These are phyloP conservation scores for Gonioctena quinquepunctata DNA, from an alignment of 1,140 invertebrate species.

Conservation along the genomic window DNA sequence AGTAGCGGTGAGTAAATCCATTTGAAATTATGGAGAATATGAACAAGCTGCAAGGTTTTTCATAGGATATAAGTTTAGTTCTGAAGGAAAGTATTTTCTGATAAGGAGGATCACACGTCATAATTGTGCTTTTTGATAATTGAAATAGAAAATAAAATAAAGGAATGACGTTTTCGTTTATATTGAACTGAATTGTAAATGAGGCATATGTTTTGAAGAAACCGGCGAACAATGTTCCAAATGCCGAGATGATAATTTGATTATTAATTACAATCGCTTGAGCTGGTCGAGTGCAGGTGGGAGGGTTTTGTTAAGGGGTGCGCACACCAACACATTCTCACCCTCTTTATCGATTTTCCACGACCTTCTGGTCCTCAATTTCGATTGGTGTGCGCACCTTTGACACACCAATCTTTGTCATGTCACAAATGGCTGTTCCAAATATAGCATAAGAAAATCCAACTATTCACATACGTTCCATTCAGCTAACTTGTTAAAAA, in stretches of 20 bases:
- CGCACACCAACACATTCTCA: conserved; percentile 48
- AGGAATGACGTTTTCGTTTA: no score
- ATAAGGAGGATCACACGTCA: background rate
- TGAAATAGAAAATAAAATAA: background rate
- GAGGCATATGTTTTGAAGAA: no score
- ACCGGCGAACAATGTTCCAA: no score
- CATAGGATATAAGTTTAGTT: background rate
- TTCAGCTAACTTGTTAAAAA: background rate
- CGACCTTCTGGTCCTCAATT: background rate
- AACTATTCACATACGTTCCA: background rate
- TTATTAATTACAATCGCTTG: conserved; percentile 28
- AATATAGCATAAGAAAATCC: conserved; percentile 7
- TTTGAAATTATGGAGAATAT: background rate
- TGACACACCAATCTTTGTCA: background rate
- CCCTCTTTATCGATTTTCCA: conserved; percentile 24
- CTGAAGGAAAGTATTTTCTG: background rate
- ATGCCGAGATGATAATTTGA: background rate
- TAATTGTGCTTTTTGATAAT: background rate
- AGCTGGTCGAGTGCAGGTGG: conserved; percentile 13
- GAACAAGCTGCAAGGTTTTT: no score
- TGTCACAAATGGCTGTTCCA: background rate
- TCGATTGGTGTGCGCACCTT: conserved; percentile 44
- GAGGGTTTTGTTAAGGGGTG: conserved; percentile 40
- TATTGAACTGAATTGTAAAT: background rate
- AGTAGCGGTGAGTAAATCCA: background rate